Base-by-base conservation (phyloP, 2,888 invertebrate genomes). In the Luffia ferchaultella region DNA sequence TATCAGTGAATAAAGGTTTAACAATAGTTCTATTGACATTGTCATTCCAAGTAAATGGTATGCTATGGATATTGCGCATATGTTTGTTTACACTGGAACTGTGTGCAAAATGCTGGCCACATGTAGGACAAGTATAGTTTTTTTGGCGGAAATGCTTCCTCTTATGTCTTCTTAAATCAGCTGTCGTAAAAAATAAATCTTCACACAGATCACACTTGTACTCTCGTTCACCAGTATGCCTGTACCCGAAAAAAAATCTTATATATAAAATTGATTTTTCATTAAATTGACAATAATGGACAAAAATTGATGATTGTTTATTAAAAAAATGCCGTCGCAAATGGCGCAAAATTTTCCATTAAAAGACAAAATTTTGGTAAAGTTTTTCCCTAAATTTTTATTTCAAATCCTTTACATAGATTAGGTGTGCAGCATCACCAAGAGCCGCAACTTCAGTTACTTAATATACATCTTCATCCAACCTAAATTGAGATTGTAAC, bases 51-150 rank as follows among this genome's bases (percentile, higher is more conserved):
- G 74, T 77, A 55, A 72, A 80, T 20, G 70, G 62, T 16, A 79
- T 61, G 18, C 76, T 73, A 58, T 85, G 84, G 1, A 76, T 63
- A 20, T 67, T 69, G 41, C 67, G 67, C 74, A 84, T 77, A 55
- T 85, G 84, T 60, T 78, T 83, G 58, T 83, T 84, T 2, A 84
- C 65, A 54, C 79, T 80, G 17, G 76, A 68, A 53, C 82, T 82
- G 51, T 80, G 76, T 17, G 72, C 66, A 54, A 83, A 83, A 43
- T 66, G 65, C 54, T 79, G 77, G 1, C 68, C 58, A 50, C 84
- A 85, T 20, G 68, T 66, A 0, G 75, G 73, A 52, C 84, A 85
- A 1, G 68, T 57, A 57, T 70, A 84, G 2, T 76, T 80, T 55
- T 83, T 84, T 42, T 79, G 77, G 0, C 70, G 67, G 0, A 77